These are phyloP conservation scores for Phytoseiulus persimilis DNA, from an alignment of 2,888 invertebrate genomes.

Conservation along the genomic window DNA sequence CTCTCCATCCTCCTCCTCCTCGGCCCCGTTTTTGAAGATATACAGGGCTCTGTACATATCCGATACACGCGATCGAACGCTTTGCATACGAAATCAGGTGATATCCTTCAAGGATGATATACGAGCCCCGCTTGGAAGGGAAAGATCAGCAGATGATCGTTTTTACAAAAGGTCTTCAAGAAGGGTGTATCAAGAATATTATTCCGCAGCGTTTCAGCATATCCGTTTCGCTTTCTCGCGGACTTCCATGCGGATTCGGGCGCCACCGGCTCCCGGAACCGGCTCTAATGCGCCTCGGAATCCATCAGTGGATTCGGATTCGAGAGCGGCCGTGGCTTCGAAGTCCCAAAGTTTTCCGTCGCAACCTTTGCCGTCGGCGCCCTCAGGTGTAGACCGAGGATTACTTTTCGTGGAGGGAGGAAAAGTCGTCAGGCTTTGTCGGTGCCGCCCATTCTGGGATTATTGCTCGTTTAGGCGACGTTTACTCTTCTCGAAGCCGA, in stretches of 20 bases:
- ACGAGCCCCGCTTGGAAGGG: not conserved
- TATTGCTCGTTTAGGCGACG: not conserved
- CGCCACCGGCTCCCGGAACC: too few species aligned
- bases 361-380: too few species aligned
- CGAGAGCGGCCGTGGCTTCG: too few species aligned
- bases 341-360: too few species aligned
- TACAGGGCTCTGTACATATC: not conserved
- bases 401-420: not conserved
- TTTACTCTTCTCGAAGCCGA: not conserved
- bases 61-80: not conserved
- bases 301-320: too few species aligned
- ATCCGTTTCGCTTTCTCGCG: too few species aligned
- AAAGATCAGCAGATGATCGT: not conserved
- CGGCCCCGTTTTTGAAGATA: not conserved
- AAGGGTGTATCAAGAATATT: not conserved
- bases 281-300: too few species aligned
- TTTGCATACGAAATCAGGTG: constrained; percentile 5
- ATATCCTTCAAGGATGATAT: not conserved
- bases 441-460: not conserved
- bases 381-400: not conserved
- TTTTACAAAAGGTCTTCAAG: not conserved
- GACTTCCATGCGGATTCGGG: too few species aligned
- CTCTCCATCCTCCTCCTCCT: not conserved
- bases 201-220: not conserved
- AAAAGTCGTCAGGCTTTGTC: not conserved